Base-by-base conservation (phyloP, 1,140 invertebrate species). In the Drosophila orosa region DNA sequence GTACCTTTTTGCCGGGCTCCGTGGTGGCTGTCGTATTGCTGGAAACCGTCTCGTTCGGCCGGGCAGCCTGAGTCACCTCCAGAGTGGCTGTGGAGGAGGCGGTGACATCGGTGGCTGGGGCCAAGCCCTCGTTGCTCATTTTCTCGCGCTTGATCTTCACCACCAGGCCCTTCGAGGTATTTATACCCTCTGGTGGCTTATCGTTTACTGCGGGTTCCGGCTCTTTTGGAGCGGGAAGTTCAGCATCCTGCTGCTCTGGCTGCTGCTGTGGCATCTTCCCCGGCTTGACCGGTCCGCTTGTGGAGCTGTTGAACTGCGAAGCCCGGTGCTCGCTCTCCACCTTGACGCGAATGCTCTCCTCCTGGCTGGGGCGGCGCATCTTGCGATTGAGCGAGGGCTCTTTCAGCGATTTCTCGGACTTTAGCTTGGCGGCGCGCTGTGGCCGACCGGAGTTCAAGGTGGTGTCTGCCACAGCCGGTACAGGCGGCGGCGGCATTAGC, bases 141-240 rank as follows among this genome's bases (percentile, higher is more conserved):
- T 91, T 91, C 33, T 91, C 90, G 1, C 87, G 84, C 54, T 91
- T 91, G 10, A 91, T 44, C 45, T 76, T 78, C 0, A 91, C 56
- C 5, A 82, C 45, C 13, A 91, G 4, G 2, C 50, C 59, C 22
- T 37, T 63, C 5, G 54, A 33, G 3, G 3, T 22, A 9, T 47
- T 69, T 9, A 13, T 13, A 0, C 0, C 1, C 24, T 68, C 42
- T 12, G 31, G 0, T 7, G 12, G 42, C 42, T 19, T 19, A 4
- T 35, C 27, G 6, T 2, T 0, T 17, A 48, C 25, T 13, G 15
- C 27, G 6, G 27, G 3, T 13, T 72, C 31, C 7, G 50, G 22
- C 10, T 59, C 25, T 44, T 37, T n/a, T 0, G 62, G 33, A 39
- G 56, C 33, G 55, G 37, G 5, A 35, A 22, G 31, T 15, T 6